A percentile compares a stretch with the other conserved stretches of the same genome.
Evolutionary conservation across 2,797 vertebrate species (phyloP).

Genomic region (Pachyuromys duprasi): DNA sequence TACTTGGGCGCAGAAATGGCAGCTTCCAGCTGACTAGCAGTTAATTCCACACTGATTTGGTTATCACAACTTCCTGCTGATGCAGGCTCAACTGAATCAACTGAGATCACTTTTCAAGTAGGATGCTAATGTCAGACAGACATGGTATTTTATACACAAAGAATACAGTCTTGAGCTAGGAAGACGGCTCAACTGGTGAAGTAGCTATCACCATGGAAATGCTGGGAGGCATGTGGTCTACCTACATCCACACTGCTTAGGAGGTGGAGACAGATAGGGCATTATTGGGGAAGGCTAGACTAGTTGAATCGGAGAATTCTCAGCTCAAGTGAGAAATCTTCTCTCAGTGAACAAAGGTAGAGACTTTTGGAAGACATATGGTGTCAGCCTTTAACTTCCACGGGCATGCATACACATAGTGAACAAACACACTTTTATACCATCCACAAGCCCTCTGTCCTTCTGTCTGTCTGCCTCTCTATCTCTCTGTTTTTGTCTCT

Average conservation of each 20-base stretch:
- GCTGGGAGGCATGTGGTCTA: neutral
- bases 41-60: neutral
- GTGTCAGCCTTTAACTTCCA: neutral
- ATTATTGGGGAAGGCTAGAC: neutral
- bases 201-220: neutral
- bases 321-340: neutral
- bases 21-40: neutral
- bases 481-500: neutral
- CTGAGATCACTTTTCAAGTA: neutral
- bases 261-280: neutral
- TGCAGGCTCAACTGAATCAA: neutral
- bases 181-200: neutral
- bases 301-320: neutral
- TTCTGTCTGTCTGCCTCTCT: neutral
- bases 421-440: neutral
- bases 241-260: neutral
- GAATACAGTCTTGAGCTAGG: neutral
- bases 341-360: neutral
- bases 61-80: neutral
- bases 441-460: neutral
- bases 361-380: neutral
- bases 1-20: neutral
- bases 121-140: constrained; percentile 3
- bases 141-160: neutral
- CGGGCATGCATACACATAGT: neutral